Conservation (phyloP, 2,797 vertebrate species). For the Acrocephalus scirpaceus region DNA sequence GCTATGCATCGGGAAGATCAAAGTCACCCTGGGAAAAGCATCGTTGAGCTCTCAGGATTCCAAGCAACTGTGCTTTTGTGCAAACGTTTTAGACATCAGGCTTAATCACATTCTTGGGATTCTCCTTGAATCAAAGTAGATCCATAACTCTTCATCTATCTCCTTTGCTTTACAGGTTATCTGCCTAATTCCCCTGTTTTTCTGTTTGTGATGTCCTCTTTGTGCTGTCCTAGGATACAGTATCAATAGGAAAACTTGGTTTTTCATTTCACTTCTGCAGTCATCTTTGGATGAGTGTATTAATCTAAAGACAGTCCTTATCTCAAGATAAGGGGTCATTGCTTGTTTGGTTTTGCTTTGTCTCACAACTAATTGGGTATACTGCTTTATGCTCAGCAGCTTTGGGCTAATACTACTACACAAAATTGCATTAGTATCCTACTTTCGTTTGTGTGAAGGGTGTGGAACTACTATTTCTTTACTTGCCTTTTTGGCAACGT, state of each 20-base stretch:
- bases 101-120: neutral
- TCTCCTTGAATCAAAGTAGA: neutral
- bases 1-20: neutral
- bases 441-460: neutral
- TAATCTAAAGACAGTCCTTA: neutral
- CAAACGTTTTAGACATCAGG: neutral
- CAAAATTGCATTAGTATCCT: neutral
- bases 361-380: neutral
- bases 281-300: neutral
- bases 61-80: neutral
- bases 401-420: neutral
- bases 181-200: neutral
- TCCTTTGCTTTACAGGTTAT: neutral
- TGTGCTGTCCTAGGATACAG: neutral
- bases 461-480: neutral
- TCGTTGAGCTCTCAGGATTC: neutral
- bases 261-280: neutral
- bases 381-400: neutral
- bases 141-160: neutral
- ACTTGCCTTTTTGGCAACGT: neutral
- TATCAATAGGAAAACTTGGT: neutral
- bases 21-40: neutral
- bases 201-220: neutral
- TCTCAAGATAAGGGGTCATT: neutral
- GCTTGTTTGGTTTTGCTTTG: neutral